Base-by-base conservation (phyloP, 2,113 vertebrate species). In the Mionectes macconnelli region DNA sequence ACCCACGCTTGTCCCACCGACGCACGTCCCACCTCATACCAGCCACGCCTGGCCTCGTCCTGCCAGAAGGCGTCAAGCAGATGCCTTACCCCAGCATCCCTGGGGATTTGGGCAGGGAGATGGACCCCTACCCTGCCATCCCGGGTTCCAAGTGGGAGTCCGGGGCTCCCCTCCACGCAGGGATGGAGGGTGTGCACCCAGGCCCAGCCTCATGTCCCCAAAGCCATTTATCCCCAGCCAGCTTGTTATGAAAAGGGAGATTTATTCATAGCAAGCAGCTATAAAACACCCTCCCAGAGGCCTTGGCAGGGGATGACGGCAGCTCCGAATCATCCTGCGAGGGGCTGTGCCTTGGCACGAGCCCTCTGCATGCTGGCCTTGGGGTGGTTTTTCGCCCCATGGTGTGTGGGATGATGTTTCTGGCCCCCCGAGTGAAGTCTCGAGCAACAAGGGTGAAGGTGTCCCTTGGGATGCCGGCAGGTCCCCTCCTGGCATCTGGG, bases 101-200 rank as follows among this genome's bases (percentile, higher is more conserved):
- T 4, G 50, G 57, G 77, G 68, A 37, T 73, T 5, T 6, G 23
- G 68, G 85, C 57, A 28, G 87, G 2, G 0, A 33, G 31, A 24
- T 59, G 25, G 15, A 17, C 16, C 37, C 49, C 30, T 12, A 7
- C 15, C 49, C 64, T 35, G 4, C 64, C 50, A 2, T 3, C 40
- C 10, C 4, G 0, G 1, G 19, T 13, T 50, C 45, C 24, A 0
- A 27, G 45, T 1, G 4, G 27, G 50, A 14, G 30, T 83, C 45
- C 23, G 6, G 42, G 77, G n/a, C 15, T 68, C 49, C 42, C 45
- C 28, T 14, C 82, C 50, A 28, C 47, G 3, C 6, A 6, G 31
- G 42, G 68, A 20, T 6, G 5, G 14, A n/a, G 50, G 53, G 23
- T 0, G 19, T 1, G 27, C 2, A 4, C 24, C 25, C 17, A 1